These are phyloP conservation scores for Laticauda laticaudata DNA, from an alignment of 2,113 vertebrate species.

Conservation along the genomic window DNA sequence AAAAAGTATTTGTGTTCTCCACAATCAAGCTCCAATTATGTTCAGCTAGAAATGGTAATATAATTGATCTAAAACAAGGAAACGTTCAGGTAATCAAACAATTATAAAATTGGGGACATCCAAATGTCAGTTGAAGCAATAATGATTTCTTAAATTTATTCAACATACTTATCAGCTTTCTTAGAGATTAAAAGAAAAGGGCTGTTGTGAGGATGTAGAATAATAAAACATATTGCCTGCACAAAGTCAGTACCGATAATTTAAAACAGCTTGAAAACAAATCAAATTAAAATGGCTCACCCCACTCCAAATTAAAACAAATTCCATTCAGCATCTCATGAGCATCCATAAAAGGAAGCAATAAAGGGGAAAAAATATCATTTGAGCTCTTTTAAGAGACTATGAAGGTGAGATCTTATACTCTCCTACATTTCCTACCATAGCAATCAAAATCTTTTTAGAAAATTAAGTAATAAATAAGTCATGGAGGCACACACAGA, in stretches of 20 bases:
- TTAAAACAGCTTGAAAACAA: neutral
- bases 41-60: neutral
- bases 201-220: neutral
- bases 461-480: neutral
- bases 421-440: neutral
- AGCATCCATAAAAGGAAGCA: neutral
- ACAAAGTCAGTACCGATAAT: neutral
- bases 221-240: neutral
- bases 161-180: neutral
- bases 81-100: neutral
- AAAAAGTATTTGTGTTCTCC: neutral
- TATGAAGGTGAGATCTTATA: too few species aligned
- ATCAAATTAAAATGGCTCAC: neutral
- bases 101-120: neutral
- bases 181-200: neutral
- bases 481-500: neutral
- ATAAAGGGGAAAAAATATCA: neutral
- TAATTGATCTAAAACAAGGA: neutral
- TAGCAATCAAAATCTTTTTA: neutral
- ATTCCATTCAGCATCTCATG: neutral
- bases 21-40: neutral
- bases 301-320: neutral
- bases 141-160: neutral
- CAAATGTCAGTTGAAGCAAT: neutral
- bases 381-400: neutral